Conservation (phyloP, 2,113 vertebrate genomes). For the Onychorhynchus coronatus region DNA sequence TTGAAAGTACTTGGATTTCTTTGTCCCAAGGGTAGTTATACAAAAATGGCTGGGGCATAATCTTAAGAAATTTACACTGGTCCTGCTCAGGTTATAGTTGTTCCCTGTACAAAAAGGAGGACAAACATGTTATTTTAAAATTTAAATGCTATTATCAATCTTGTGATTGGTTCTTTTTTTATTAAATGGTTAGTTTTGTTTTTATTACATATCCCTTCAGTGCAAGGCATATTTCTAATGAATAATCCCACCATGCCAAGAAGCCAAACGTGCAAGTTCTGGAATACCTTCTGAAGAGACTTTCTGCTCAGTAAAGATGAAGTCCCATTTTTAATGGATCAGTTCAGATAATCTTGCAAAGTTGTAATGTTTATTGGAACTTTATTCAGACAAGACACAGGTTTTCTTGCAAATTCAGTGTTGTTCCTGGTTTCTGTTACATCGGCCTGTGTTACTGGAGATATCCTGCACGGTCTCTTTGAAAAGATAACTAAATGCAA, state of each 20-base stretch:
- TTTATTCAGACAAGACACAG: not conserved
- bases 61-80: not conserved
- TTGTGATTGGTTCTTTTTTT: not conserved
- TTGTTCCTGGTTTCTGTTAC: not conserved
- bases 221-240: not conserved
- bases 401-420: not conserved
- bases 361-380: not conserved
- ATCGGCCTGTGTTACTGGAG: not conserved
- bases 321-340: not conserved
- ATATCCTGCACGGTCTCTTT: not conserved
- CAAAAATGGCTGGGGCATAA: not conserved
- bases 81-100: not conserved
- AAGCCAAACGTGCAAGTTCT: not conserved
- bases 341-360: not conserved
- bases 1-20: not conserved
- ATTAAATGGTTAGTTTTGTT: not conserved
- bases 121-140: not conserved
- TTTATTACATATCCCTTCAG: not conserved
- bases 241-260: not conserved
- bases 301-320: not conserved
- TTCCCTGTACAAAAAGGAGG: not conserved
- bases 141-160: not conserved
- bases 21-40: not conserved
- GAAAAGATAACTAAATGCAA: not conserved
- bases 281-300: not conserved